These are phyloP conservation scores for Anadara kagoshimensis DNA, from an alignment of 1,140 invertebrate genomes.

Conservation along the genomic window DNA sequence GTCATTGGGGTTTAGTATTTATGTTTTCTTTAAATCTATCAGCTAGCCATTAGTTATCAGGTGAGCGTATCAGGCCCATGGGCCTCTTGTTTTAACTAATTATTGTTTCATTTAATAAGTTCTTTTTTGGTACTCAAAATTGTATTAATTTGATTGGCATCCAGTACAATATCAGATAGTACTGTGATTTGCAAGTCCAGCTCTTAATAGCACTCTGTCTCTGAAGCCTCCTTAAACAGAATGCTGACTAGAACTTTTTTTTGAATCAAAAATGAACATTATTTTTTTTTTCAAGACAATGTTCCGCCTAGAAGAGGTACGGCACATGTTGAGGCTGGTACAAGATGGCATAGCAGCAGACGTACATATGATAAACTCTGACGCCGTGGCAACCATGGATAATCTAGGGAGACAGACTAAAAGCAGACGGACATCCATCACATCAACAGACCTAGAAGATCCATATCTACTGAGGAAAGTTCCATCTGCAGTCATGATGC, in stretches of 20 bases:
- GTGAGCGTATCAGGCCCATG: too few species aligned
- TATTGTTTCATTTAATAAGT: too few species aligned
- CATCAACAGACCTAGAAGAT: slow-evolving; percentile 55
- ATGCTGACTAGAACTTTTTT: not conserved
- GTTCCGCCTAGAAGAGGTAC: slow-evolving; percentile 46
- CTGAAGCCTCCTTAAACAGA: too few species aligned
- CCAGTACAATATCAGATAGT: too few species aligned
- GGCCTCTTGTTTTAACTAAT: too few species aligned
- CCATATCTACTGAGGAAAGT: slow-evolving; percentile 43
- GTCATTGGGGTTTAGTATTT: too few species aligned
- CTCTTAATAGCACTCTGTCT: too few species aligned
- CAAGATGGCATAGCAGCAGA: slow-evolving; percentile 46
- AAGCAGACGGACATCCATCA: slow-evolving; percentile 43
- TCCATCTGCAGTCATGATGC: slow-evolving; percentile 38
- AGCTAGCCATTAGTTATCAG: too few species aligned
- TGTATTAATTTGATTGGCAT: too few species aligned
- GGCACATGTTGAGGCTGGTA: slow-evolving; percentile 43
- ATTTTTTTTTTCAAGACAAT: slow-evolving; percentile 46
- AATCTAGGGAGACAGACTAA: slow-evolving; percentile 26
- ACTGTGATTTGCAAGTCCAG: too few species aligned
- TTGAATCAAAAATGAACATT: not conserved
- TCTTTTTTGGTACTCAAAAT: too few species aligned
- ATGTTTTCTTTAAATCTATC: too few species aligned
- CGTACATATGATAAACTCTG: slow-evolving; percentile 42
- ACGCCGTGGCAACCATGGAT: slow-evolving; percentile 32